Base-by-base conservation (phyloP, 2,113 vertebrate genomes). In the Nematolebias whitei region DNA sequence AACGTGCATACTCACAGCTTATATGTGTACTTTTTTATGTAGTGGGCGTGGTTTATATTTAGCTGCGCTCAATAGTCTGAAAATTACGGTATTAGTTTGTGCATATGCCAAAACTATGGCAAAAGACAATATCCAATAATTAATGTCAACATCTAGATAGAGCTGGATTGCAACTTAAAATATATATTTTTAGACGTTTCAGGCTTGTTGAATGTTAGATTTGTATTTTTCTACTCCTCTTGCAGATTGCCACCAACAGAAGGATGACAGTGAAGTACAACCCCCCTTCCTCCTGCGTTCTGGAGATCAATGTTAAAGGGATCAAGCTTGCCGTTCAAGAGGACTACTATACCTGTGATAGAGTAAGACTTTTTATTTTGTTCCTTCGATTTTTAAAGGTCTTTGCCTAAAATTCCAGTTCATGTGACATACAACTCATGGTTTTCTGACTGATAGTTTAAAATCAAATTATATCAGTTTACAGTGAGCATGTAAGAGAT, bases 191-290 rank as follows among this genome's bases (percentile, higher is more conserved):
- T n/a, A 9, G n/a, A 20, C 5, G 22, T 29, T 29, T 29, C 7
- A 29, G 26, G 26, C 26, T 35, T 7, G 13, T 32, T 13, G 23
- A 41, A 10, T 59, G 26, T 35, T 38, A 11, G 10, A 23, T 45
- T 24, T 57, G 0, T 47, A 19, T 18, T 22, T 32, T 23, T 1
- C 12, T 1, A 4, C 15, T 10, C 79, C 19, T 78, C 51, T 78
- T 22, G 7, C 85, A 99, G 98, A 98, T 99, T 23, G 97, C 98
- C 78, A 96, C 95, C 75, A 96, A 96, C 5, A 95, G 98, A 87
- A 93, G 95, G 85, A 94, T 97, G 93, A 99, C 96, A 53, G 95
- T 99, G 71, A 96, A 98, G 92, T 96, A 97, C 92, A 98, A 99
- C 91, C 98, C 98, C 0, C 97, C 98, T 23, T 97, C 98, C 63